A percentile compares a stretch with the other conserved stretches of the same genome.
Evolutionary conservation across 2,113 vertebrate genomes (phyloP).

Genomic region (Bolborhynchus lineola): DNA sequence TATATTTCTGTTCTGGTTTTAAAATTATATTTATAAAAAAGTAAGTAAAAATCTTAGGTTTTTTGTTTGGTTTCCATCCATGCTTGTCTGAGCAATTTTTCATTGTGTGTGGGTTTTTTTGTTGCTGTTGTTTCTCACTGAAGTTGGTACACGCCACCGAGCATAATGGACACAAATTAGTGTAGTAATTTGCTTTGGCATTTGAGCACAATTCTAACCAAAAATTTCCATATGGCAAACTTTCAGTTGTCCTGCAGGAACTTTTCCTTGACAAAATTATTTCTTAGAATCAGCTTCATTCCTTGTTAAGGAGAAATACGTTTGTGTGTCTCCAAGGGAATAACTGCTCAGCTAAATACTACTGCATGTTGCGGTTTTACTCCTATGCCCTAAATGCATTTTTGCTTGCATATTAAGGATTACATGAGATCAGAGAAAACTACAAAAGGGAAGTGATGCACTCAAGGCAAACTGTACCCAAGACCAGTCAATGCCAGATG

Average conservation of each 20-base stretch:
- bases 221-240: background rate
- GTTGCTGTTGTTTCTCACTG: background rate
- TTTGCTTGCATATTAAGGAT: background rate
- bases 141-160: background rate
- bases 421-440: background rate
- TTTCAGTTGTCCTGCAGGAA: background rate
- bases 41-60: background rate
- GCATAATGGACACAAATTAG: background rate
- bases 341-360: background rate
- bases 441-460: background rate
- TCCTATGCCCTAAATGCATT: accelerated
- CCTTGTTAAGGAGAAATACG: background rate
- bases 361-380: background rate
- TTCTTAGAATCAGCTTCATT: background rate
- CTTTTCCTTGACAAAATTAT: background rate
- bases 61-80: accelerated
- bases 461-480: background rate
- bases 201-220: background rate
- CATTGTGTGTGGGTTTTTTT: background rate
- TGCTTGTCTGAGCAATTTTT: background rate
- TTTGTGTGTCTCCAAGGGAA: background rate
- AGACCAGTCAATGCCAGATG: background rate
- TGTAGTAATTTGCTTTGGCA: background rate
- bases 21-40: background rate
- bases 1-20: background rate